Evolutionary conservation across 1,140 invertebrate species (phyloP).

Genomic region (Zaprionus capensis): DNA sequence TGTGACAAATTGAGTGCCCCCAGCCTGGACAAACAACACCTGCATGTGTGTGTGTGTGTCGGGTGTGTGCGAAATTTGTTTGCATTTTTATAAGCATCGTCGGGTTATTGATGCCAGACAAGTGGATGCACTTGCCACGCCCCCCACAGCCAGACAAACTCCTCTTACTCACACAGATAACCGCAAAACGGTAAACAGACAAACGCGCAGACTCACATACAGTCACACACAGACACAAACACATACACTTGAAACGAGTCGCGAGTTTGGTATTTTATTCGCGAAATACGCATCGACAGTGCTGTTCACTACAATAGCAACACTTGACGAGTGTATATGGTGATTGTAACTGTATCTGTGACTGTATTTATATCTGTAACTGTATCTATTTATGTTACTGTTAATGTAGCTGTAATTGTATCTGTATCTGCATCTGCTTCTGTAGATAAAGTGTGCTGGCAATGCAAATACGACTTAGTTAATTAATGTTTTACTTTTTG

Average conservation of each 20-base stretch:
- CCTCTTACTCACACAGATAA: constrained; percentile 46
- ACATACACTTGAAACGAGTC: constrained; percentile 27
- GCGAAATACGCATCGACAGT: constrained; percentile 7
- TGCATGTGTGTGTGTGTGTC: constrained; percentile 32
- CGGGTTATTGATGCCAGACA: constrained; percentile 58
- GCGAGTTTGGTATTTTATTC: constrained; percentile 17
- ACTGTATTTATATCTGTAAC: background rate
- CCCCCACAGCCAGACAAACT: background rate
- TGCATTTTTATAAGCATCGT: constrained; percentile 78
- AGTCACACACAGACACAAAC: constrained; percentile 21
- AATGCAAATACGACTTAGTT: constrained; percentile 28
- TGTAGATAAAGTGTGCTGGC: background rate
- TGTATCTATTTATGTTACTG: background rate
- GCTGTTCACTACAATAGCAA: constrained; percentile 4
- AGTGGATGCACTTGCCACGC: constrained; percentile 21
- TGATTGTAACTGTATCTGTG: background rate
- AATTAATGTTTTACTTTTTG: constrained; percentile 6
- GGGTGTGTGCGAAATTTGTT: constrained; percentile 64
- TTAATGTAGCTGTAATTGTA: background rate
- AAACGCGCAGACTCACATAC: constrained; percentile 21
- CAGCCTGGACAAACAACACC: constrained; percentile 54
- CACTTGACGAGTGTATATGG: background rate
- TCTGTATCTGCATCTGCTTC: background rate
- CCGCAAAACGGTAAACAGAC: constrained; percentile 62
- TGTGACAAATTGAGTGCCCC: constrained; percentile 78